Evolutionary conservation across 2,113 vertebrate genomes (phyloP).

Genomic region (Coregonus clupeaformis): DNA sequence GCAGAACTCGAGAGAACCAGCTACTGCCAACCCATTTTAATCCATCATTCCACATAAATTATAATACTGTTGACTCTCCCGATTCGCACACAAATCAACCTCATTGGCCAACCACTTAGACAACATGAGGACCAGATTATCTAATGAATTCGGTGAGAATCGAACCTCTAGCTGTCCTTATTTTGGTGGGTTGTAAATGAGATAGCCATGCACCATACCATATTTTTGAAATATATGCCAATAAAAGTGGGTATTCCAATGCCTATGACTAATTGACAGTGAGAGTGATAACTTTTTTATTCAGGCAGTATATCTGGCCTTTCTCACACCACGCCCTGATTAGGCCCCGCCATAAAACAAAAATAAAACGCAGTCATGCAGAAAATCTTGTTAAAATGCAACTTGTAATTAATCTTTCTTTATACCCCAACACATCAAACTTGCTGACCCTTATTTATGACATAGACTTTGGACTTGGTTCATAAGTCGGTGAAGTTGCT

Average conservation of each 20-base stretch:
- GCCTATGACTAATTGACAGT: conserved; percentile 28
- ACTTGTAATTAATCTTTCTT: conserved; percentile 63
- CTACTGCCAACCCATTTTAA: conserved; percentile 41
- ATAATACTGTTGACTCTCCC: conserved; percentile 32
- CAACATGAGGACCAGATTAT: conserved; percentile 21
- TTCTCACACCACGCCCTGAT: conserved; percentile 11
- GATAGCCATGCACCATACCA: background rate
- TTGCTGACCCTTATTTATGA: conserved; percentile 62
- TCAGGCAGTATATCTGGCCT: conserved; percentile 14
- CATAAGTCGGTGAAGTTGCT: conserved; percentile 51
- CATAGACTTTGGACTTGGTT: conserved; percentile 42
- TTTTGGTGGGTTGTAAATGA: conserved; percentile 7
- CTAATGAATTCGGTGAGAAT: conserved; percentile 36
- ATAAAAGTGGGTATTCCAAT: conserved; percentile 12
- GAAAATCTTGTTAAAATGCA: conserved; percentile 58
- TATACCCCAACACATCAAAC: conserved; percentile 44
- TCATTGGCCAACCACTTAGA: conserved; percentile 21
- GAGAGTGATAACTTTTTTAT: conserved; percentile 18
- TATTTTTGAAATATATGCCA: conserved; percentile 5
- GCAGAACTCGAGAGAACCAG: conserved; percentile 13
- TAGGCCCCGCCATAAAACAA: conserved; percentile 14
- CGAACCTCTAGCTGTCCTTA: conserved; percentile 28
- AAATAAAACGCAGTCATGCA: conserved; percentile 48
- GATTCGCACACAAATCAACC: conserved; percentile 13
- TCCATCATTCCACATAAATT: conserved; percentile 47